Evolutionary conservation across 1,140 invertebrate genomes (phyloP).

Genomic region (Drosophila paulistorum): DNA sequence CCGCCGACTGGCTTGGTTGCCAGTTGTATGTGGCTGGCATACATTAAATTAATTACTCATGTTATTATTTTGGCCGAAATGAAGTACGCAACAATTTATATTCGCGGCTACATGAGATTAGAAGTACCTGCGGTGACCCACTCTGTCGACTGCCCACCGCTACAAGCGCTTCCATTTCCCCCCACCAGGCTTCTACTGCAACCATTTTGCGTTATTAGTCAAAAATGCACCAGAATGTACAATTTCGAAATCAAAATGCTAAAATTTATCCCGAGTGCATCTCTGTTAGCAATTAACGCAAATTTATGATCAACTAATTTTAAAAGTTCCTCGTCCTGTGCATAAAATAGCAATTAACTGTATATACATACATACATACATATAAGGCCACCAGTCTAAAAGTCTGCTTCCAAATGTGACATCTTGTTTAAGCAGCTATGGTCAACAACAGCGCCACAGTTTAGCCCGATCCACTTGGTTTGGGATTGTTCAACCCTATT

Average conservation of each 20-base stretch:
- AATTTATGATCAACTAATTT: slow-evolving; percentile 73
- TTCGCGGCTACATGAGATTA: slow-evolving; percentile 79
- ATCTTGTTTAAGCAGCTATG: not conserved
- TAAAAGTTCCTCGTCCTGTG: slow-evolving; percentile 44
- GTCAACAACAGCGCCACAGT: not conserved
- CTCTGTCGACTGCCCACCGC: slow-evolving; percentile 2
- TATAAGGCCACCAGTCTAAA: slow-evolving; percentile 37
- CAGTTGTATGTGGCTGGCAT: slow-evolving; percentile 60
- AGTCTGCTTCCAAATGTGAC: not conserved
- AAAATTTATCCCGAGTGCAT: slow-evolving; percentile 50
- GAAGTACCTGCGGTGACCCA: slow-evolving; percentile 71
- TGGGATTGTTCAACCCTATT: too few species aligned
- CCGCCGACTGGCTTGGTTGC: not conserved
- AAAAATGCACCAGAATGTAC: slow-evolving; percentile 54
- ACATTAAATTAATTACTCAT: slow-evolving; percentile 82
- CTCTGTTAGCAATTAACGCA: slow-evolving; percentile 61
- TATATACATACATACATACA: not conserved
- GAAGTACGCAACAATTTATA: slow-evolving; percentile 82
- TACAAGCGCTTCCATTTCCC: not conserved
- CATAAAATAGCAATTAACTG: slow-evolving; percentile 41
- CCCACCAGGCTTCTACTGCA: slow-evolving; percentile 32
- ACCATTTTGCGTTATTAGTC: slow-evolving; percentile 77
- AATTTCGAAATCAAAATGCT: slow-evolving; percentile 67
- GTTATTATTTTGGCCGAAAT: slow-evolving; percentile 81
- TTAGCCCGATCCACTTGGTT: too few species aligned